A percentile compares a stretch with the other conserved stretches of the same genome.
Conservation (phyloP, 2,888 invertebrate genomes). For the Andrena bicolor region DNA sequence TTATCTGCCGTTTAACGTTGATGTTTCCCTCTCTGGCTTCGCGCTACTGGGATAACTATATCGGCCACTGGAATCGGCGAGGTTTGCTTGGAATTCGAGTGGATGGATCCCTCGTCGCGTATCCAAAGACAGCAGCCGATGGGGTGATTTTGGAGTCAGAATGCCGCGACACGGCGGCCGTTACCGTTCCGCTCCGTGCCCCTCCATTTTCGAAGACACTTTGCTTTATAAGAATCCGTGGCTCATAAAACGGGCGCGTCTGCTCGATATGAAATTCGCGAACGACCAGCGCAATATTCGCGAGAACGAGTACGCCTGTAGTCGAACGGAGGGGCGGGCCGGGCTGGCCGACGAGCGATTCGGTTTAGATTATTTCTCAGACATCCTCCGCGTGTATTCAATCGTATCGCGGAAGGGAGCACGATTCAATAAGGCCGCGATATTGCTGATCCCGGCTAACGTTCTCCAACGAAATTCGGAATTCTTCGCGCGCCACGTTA, state of each 20-base stretch:
- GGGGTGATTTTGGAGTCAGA: not conserved
- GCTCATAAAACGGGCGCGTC: slow-evolving; percentile 33
- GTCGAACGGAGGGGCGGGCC: slow-evolving; percentile 7
- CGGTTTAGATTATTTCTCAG: slow-evolving; percentile 69
- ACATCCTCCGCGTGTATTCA: slow-evolving; percentile 56
- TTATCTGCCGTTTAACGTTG: slow-evolving; percentile 28
- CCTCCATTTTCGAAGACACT: slow-evolving; percentile 17
- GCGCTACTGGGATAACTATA: too few relatives aligned
- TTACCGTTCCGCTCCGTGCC: slow-evolving; percentile 12
- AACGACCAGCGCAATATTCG: slow-evolving; percentile 42
- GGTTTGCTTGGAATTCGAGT: not conserved
- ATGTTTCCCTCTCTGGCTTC: not conserved
- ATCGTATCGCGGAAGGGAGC: slow-evolving; percentile 53
- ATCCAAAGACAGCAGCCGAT: not conserved
- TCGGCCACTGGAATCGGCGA: too few relatives aligned
- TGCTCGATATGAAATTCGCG: slow-evolving; percentile 65
- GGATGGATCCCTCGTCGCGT: not conserved
- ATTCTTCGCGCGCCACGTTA: slow-evolving; percentile 51
- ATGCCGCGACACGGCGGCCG: not conserved
- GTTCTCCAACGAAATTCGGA: slow-evolving; percentile 70
- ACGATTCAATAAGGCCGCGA: slow-evolving; percentile 78
- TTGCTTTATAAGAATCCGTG: slow-evolving; percentile 22
- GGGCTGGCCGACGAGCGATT: slow-evolving; percentile 44
- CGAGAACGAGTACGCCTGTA: slow-evolving; percentile 3
- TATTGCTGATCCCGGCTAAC: slow-evolving; percentile 78